Percentiles rank a stretch among this genome's conserved stretches.
Evolutionary conservation across 1,140 invertebrate species (phyloP).

Genomic region (Ceratosolen solmsi): DNA sequence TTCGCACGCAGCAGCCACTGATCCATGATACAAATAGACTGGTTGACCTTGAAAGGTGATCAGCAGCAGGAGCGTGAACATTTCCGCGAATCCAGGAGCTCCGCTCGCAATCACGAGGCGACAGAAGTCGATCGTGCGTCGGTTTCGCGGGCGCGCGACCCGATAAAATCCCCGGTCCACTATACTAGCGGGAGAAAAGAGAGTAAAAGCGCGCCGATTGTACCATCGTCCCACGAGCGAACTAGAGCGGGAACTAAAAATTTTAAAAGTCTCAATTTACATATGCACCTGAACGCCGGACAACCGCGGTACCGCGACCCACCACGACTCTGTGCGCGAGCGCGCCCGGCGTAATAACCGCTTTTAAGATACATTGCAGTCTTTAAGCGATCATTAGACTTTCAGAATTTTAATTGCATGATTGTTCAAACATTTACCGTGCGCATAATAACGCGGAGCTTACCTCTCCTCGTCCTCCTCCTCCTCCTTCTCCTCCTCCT

Average conservation of each 20-base stretch:
- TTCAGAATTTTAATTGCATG: conserved; percentile 39
- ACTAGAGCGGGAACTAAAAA: conserved; percentile 45
- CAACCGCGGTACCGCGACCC: neutral
- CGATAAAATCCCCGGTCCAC: neutral
- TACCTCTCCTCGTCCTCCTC: neutral
- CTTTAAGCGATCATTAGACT: conserved; percentile 32
- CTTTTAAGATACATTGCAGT: conserved; percentile 32
- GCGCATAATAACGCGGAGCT: conserved; percentile 1
- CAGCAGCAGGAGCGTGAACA: conserved; percentile 15
- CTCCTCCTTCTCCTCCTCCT: neutral
- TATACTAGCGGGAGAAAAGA: neutral
- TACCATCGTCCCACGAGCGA: neutral
- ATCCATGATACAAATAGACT: conserved; percentile 23
- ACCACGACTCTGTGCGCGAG: neutral
- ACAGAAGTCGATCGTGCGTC: neutral
- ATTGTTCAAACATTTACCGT: conserved; percentile 23
- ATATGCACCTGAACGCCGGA: conserved; percentile 33
- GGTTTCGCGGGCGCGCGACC: neutral
- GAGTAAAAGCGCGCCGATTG: neutral
- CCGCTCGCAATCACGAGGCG: conserved; percentile 25
- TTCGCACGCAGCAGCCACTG: neutral
- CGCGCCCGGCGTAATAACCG: neutral
- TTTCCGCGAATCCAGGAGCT: conserved; percentile 31
- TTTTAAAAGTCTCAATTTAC: conserved; percentile 46
- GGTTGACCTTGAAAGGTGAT: conserved; percentile 29